Percentiles rank a stretch among this genome's conserved stretches.
Evolutionary conservation across 2,113 vertebrate species (phyloP).

Genomic region (Etheostoma spectabile): DNA sequence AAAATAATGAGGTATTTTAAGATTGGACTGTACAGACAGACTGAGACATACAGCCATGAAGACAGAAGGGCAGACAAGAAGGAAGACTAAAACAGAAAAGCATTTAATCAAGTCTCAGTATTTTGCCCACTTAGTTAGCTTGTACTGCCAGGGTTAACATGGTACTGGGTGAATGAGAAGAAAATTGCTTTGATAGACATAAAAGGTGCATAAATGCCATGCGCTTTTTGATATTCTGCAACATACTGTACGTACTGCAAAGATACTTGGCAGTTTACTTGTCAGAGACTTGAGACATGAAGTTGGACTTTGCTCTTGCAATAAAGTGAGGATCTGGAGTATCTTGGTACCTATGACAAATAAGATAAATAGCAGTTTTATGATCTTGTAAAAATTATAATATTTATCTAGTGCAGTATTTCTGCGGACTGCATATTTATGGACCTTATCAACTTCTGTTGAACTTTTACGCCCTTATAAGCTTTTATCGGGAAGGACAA

Average conservation of each 20-base stretch:
- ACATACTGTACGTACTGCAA: neutral
- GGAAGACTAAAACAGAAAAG: neutral
- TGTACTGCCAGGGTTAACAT: neutral
- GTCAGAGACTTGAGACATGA: neutral
- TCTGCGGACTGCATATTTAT: neutral
- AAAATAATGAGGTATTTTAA: neutral
- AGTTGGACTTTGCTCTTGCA: neutral
- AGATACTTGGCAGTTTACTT: neutral
- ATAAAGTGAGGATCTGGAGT: neutral
- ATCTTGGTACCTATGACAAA: neutral
- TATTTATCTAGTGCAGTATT: neutral
- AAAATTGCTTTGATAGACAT: neutral
- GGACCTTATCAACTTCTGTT: neutral
- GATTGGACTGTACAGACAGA: neutral
- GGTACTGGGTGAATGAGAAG: neutral
- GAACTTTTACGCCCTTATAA: neutral
- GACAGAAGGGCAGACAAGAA: neutral
- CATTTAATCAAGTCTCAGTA: neutral
- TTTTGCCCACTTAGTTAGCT: neutral
- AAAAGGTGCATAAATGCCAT: neutral
- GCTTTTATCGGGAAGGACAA: neutral
- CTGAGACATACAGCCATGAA: neutral
- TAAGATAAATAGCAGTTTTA: neutral
- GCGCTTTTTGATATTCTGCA: neutral
- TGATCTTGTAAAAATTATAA: neutral